phyloP scores from a whole-genome alignment of 2,888 invertebrate genomes.

The Eilema caniola region DNA sequence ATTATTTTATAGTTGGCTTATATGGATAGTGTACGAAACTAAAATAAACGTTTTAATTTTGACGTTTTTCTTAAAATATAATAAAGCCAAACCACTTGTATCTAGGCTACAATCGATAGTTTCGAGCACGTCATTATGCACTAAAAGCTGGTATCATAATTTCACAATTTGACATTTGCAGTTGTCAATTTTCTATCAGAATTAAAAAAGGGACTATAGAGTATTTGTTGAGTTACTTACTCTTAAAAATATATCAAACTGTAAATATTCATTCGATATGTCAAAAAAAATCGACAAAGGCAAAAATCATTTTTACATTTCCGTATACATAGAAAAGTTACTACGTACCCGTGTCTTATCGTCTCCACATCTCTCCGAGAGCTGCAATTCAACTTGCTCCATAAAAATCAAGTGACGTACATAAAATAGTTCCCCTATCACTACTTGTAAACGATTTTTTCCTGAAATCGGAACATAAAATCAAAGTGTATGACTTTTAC shows the following conservation, averaged over 20 bases:
- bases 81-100: too few species aligned
- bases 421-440: constrained; percentile 23
- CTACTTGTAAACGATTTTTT: constrained; percentile 23
- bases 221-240: too few species aligned
- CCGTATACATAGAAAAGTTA: constrained; percentile 10
- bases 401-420: constrained; percentile 21
- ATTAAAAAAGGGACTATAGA: too few species aligned
- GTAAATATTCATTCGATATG: not conserved
- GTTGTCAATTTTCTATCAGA: too few species aligned
- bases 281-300: not conserved
- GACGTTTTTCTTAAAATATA: too few species aligned
- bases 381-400: constrained; percentile 20
- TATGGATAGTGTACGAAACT: too few species aligned
- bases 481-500: constrained; percentile 17
- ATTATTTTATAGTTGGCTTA: too few species aligned
- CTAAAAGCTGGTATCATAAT: too few species aligned
- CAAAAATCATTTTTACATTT: not conserved
- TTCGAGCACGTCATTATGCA: too few species aligned
- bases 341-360: constrained; percentile 10
- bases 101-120: too few species aligned
- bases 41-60: too few species aligned
- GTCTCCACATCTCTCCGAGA: constrained; percentile 3
- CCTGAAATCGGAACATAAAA: constrained; percentile 22
- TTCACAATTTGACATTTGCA: too few species aligned
- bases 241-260: not conserved